These are phyloP conservation scores for Celastrina argiolus DNA, from an alignment of 2,888 invertebrate species.

Conservation along the genomic window DNA sequence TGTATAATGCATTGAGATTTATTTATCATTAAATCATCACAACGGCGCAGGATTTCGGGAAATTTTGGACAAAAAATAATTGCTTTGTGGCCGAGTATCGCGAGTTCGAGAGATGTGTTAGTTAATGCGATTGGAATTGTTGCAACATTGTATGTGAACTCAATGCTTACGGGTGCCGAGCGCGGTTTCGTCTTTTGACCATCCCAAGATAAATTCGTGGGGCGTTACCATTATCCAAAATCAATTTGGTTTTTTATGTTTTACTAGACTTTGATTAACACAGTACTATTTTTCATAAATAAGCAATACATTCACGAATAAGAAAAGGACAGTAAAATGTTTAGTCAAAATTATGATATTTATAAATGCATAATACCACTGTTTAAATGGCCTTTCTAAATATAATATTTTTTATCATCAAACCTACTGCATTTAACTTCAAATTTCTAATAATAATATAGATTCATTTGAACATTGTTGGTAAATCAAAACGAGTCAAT, in stretches of 20 bases:
- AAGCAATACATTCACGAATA: neutral
- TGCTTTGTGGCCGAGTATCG: neutral
- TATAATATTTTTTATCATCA: too few species aligned
- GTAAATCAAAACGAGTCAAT: slow-evolving; percentile 46
- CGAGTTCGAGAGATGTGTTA: slow-evolving; percentile 15
- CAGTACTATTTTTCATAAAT: neutral
- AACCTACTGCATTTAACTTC: neutral
- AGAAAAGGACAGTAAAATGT: too few species aligned
- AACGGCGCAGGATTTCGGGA: neutral
- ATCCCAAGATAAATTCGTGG: neutral
- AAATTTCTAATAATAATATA: slow-evolving; percentile 24
- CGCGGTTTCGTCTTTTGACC: neutral
- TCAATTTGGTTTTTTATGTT: slow-evolving; percentile 1
- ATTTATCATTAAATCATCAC: slow-evolving; percentile 2
- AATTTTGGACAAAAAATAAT: slow-evolving; percentile 10
- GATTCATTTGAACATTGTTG: slow-evolving; percentile 38
- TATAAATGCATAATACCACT: too few species aligned
- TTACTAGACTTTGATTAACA: neutral
- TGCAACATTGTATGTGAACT: slow-evolving; percentile 13
- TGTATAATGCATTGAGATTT: slow-evolving; percentile 2
- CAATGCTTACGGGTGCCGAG: neutral
- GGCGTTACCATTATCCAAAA: neutral
- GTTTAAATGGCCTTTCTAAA: too few species aligned
- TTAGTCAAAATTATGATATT: too few species aligned
- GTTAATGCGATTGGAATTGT: slow-evolving; percentile 3